Base-by-base conservation (phyloP, 2,888 invertebrate genomes). In the Rhimphoctona megacephalus region DNA sequence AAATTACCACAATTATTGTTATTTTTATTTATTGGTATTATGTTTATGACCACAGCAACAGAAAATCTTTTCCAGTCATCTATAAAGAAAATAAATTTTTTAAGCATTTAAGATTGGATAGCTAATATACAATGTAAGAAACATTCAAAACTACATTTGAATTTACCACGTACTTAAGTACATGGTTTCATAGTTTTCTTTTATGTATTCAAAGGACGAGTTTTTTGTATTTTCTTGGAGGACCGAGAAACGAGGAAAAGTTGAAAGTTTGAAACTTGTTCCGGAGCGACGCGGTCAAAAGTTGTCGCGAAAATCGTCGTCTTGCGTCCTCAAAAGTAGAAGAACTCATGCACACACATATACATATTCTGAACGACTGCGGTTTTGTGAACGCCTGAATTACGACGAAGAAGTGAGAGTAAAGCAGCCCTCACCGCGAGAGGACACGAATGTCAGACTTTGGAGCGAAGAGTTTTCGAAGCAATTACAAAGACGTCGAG, bases 401-500 rank as follows among this genome's bases (percentile, higher is more conserved):
- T 69, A 25, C 79, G 19, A 69, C n/a, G 39, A 39, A 30, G 79
- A 52, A 69, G 52, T 33, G 52, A 30, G 46, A 30, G 46, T 46
- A 36, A n/a, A 49, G 49, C 1, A 19, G 49, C 49, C 19, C 49
- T 49, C 49, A 1, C 49, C 7, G 30, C 33, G n/a, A 22, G n/a
- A 61, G 46, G 19, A 14, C 64, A 36, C 57, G 19, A 39, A 72
- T 25, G 36, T 25, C n/a, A 39, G 36, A 33, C 22, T 49, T 49
- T 49, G 11, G 57, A 39, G 22, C 14, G 49, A 67, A 66, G 67
- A 57, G 49, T 30, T 80, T 70, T 72, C 61, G 25, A 80, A 64
- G 64, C 80, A 80, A 80, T 80, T 80, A 80, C 57, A 61, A 64
- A 80, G 72, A 73, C 73, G 64, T 72, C 67, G 79, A 67, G 57